Conservation (phyloP, 2,888 invertebrate species). For the Caradrina clavipalpis region DNA sequence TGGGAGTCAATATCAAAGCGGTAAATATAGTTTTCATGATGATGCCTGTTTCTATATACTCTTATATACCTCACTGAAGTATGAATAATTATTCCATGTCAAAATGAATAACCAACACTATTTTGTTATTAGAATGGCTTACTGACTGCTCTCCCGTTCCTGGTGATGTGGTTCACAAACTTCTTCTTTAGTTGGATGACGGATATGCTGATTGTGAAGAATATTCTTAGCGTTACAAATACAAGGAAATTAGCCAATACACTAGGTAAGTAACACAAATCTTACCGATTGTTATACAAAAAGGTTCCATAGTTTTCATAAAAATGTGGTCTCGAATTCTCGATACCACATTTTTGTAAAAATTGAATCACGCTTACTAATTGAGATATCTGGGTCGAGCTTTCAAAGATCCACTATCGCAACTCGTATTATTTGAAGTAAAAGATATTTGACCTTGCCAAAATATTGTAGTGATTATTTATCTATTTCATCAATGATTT, state of each 20-base stretch:
- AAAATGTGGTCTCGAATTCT: too few species aligned
- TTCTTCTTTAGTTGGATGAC: constrained; percentile 93
- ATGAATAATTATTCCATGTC: background rate
- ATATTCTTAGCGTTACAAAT: constrained; percentile 86
- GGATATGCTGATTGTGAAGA: constrained; percentile 91
- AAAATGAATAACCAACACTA: too few species aligned
- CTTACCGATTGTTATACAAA: background rate
- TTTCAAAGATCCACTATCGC: too few species aligned
- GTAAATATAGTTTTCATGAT: constrained; percentile 67
- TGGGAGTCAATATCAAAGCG: constrained; percentile 91
- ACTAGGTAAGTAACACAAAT: constrained; percentile 76
- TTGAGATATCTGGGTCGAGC: too few species aligned
- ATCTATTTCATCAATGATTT: background rate
- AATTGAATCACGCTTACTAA: too few species aligned
- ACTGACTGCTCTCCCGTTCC: constrained; percentile 93
- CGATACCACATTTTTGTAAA: too few species aligned
- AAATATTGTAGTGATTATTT: constrained; percentile 5
- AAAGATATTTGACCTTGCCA: background rate
- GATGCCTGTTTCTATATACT: too few species aligned
- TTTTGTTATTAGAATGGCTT: constrained; percentile 90
- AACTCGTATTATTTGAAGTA: background rate
- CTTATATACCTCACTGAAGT: background rate
- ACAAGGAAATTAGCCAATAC: constrained; percentile 91
- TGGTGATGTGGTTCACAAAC: constrained; percentile 94
- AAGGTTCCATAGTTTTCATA: background rate